Base-by-base conservation (phyloP, 2,797 vertebrate genomes). In the Carapus acus region DNA sequence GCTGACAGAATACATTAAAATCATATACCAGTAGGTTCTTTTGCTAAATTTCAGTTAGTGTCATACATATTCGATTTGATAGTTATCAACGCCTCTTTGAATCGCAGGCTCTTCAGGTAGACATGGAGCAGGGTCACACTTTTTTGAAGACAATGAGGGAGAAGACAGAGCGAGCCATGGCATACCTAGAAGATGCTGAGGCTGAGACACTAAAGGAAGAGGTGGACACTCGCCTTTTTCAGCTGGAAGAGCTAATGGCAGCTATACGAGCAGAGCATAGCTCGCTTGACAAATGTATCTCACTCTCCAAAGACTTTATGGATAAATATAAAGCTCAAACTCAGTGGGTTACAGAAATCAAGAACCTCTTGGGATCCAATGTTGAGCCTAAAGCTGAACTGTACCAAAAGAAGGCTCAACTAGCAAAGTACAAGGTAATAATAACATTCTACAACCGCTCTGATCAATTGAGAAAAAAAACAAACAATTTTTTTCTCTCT, bases 341-440 rank as follows among this genome's bases (percentile, higher is more conserved):
- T 22, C 92, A 91, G 65, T 97, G 94, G 95, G 65, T 93, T 19
- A 65, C 34, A 2, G 94, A 98, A 47, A 91, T 91, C 66, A 90
- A 88, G 65, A 83, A 79, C 21, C 71, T 92, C 54, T 79, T 98
- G 20, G 79, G 75, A 2, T 66, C 77, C 22, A 84, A 88, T 1
- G 85, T 90, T 0, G 92, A 97, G 57, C 90, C 91, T 44, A 99
- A 97, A 86, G 90, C 89, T 34, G 96, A 98, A 62, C 88, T 99
- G 3, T 97, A 94, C 76, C 94, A 98, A 82, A 97, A 98, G 71
- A 98, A 96, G 79, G 94, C 94, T 18, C 96, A 98, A 29, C 78
- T 98, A 9, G 91, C 93, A 7, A 99, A 96, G 75, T 97, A 96
- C 61, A 98, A 98, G 93, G 96, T 15, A 42, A 31, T 21, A 16